A percentile compares a stretch with the other conserved stretches of the same genome.
phyloP scores from a whole-genome alignment of 2,113 vertebrate species.

The Oceanites oceanicus region DNA sequence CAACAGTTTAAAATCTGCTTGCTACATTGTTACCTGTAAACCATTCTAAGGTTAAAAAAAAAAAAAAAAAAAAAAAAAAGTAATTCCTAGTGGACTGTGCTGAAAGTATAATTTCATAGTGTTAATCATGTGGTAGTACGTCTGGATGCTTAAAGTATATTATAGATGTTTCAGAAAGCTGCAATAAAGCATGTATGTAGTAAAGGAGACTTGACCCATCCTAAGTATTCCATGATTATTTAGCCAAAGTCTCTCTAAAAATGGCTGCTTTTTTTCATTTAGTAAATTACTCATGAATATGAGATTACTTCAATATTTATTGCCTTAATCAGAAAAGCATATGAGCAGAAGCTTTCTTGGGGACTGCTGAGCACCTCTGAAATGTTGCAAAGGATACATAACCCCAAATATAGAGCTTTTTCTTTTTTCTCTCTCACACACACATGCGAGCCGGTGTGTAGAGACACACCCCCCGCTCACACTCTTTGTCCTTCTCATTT shows the following conservation, averaged over 20 bases:
- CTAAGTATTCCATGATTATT: background rate
- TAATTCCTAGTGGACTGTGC: background rate
- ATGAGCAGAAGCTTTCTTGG: slow-evolving; percentile 60
- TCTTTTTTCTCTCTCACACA: background rate
- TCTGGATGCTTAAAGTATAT: slow-evolving; percentile 1
- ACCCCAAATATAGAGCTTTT: slow-evolving; percentile 51
- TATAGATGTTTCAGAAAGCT: slow-evolving; percentile 14
- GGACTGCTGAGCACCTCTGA: slow-evolving; percentile 47
- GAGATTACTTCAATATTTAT: slow-evolving; percentile 62
- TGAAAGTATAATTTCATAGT: slow-evolving; percentile 45
- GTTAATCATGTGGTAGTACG: background rate
- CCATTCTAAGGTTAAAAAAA: background rate
- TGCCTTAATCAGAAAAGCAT: slow-evolving; percentile 67
- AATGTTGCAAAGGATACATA: slow-evolving; percentile 55
- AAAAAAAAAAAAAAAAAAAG: background rate
- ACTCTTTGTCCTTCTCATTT: slow-evolving; percentile 28
- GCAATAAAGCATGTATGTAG: slow-evolving; percentile 10
- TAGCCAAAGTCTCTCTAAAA: slow-evolving; percentile 22
- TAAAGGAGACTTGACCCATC: slow-evolving; percentile 4
- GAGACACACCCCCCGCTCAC: background rate
- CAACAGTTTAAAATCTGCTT: background rate
- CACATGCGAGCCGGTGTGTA: rapidly evolving
- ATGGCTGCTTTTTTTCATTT: background rate
- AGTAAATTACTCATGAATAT: slow-evolving; percentile 59
- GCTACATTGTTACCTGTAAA: background rate